phyloP scores from a whole-genome alignment of 2,113 vertebrate genomes.

The Thamnaconus septentrionalis region DNA sequence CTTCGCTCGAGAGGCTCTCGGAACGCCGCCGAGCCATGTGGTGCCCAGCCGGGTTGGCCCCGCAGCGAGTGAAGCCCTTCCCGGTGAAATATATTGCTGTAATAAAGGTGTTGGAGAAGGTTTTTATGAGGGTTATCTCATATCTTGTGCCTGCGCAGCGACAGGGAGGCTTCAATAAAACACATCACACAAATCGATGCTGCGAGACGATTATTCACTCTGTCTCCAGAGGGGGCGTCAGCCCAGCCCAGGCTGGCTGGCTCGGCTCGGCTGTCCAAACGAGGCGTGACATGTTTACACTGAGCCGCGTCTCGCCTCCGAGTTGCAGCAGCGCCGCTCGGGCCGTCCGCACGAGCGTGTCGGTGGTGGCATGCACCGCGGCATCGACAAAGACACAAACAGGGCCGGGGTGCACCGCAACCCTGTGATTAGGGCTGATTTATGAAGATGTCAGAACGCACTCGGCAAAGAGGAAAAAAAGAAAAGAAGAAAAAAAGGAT shows the following conservation, averaged over 20 bases:
- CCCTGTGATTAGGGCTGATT: constrained; percentile 62
- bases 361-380: constrained; percentile 61
- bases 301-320: constrained; percentile 14
- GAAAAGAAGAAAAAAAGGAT: no score
- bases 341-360: constrained; percentile 39
- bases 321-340: constrained; percentile 27
- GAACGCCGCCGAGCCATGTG: constrained; percentile 60
- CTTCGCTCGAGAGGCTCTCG: constrained; percentile 30
- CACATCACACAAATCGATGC: neutral
- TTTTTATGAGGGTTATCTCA: constrained; percentile 1
- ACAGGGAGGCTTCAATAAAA: no score
- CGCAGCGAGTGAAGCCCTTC: constrained; percentile 26
- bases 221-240: neutral
- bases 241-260: neutral
- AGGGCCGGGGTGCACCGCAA: constrained; percentile 56
- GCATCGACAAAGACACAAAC: constrained; percentile 64
- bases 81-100: constrained; percentile 26
- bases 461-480: constrained; percentile 32
- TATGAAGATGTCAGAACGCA: constrained; percentile 61
- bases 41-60: constrained; percentile 62
- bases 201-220: constrained; percentile 1
- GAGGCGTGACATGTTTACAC: constrained; percentile 28
- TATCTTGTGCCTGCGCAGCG: no score
- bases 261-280: constrained; percentile 34
- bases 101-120: constrained; percentile 17